Percentiles rank a stretch among this genome's conserved stretches.
Evolutionary conservation across 2,113 vertebrate species (phyloP).

Genomic region (Pseudopodoces humilis): DNA sequence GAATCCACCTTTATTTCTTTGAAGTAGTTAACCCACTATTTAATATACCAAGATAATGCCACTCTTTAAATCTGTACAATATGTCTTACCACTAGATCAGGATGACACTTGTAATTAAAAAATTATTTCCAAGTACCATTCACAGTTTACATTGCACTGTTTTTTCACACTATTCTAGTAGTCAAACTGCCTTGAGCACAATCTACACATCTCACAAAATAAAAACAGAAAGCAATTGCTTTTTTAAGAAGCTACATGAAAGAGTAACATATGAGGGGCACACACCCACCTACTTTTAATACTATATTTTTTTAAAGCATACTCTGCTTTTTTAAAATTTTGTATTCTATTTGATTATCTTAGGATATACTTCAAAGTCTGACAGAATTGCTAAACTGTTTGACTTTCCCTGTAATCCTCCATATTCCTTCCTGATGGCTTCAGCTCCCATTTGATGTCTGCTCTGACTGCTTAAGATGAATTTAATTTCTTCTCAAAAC

Average conservation of each 20-base stretch:
- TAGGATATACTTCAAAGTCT: not conserved
- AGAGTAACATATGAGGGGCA: not conserved
- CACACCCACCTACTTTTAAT: not conserved
- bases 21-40: conserved; percentile 12
- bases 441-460: not conserved
- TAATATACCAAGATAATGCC: not conserved
- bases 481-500: not conserved
- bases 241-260: not conserved
- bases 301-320: not conserved
- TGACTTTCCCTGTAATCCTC: not conserved
- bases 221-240: not conserved
- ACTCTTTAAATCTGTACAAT: not conserved
- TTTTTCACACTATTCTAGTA: conserved; percentile 7
- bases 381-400: not conserved
- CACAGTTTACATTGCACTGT: conserved; percentile 13
- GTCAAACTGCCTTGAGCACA: not conserved
- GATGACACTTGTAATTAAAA: conserved; percentile 28
- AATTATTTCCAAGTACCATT: conserved; percentile 28
- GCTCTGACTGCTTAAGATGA: not conserved
- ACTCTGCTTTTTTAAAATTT: not conserved
- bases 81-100: not conserved
- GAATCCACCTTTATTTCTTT: not conserved
- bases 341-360: not conserved
- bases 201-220: not conserved
- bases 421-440: not conserved